Evolutionary conservation across 2,888 invertebrate species (phyloP).

Genomic region (Drosophila trichaetosa): DNA sequence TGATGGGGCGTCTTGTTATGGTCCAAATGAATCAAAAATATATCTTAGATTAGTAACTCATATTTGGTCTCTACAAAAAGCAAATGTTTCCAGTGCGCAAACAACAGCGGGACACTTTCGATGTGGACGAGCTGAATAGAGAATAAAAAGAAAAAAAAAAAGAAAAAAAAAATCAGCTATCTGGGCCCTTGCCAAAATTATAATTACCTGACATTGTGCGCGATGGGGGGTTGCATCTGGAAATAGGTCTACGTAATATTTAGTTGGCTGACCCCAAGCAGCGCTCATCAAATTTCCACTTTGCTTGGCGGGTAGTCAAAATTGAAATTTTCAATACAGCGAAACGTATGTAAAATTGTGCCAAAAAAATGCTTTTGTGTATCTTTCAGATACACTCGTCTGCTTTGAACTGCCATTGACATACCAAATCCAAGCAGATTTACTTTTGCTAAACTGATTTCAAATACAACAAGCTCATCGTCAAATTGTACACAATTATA

Average conservation of each 20-base stretch:
- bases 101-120: conserved; percentile 39
- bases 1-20: conserved; percentile 13
- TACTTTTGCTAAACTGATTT: conserved; percentile 28
- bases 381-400: conserved; percentile 39
- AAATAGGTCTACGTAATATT: conserved; percentile 29
- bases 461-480: background rate
- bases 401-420: conserved; percentile 13
- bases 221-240: conserved; percentile 47
- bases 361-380: conserved; percentile 33
- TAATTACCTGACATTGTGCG: conserved; percentile 60
- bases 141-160: background rate
- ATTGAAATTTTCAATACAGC: conserved; percentile 26
- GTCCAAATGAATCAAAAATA: conserved; percentile 3
- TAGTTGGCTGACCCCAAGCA: conserved; percentile 55
- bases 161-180: conserved; percentile 21
- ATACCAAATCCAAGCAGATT: conserved; percentile 11
- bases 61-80: conserved; percentile 7
- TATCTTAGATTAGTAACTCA: conserved; percentile 7
- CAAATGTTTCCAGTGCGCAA: conserved; percentile 19
- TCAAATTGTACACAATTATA: background rate
- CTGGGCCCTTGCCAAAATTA: conserved; percentile 62
- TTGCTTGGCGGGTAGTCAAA: conserved; percentile 27
- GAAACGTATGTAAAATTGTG: conserved; percentile 23
- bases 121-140: conserved; percentile 14
- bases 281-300: conserved; percentile 48